Percentiles rank a stretch among this genome's conserved stretches.
Evolutionary conservation across 2,888 invertebrate genomes (phyloP).

Genomic region (Cataglyphis rosenhaueri): DNA sequence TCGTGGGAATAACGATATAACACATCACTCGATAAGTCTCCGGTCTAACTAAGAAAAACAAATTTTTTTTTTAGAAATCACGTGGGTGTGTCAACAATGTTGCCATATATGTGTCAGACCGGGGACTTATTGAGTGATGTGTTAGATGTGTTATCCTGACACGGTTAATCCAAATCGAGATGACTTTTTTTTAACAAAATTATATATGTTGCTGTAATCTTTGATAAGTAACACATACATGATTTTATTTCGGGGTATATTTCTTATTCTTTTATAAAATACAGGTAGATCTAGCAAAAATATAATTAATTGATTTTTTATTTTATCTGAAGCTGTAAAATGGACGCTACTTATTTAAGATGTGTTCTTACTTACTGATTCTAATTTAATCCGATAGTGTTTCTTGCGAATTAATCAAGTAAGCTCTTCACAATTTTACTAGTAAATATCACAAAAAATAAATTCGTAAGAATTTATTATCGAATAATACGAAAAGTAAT

Average conservation of each 20-base stretch:
- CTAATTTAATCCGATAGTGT: slow-evolving; percentile 3
- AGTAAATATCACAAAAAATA: slow-evolving; percentile 23
- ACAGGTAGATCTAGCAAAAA: background rate
- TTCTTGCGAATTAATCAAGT: slow-evolving; percentile 31
- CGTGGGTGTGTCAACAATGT: too few relatives aligned
- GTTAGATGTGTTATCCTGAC: background rate
- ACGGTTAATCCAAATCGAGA: background rate
- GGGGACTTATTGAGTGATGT: too few relatives aligned
- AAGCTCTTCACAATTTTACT: slow-evolving; percentile 1
- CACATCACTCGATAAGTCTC: too few relatives aligned
- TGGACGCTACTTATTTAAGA: background rate
- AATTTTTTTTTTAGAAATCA: too few relatives aligned
- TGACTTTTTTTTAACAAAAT: background rate
- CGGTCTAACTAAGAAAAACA: too few relatives aligned
- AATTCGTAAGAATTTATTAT: slow-evolving; percentile 18
- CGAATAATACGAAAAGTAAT: slow-evolving; percentile 25
- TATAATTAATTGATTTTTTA: background rate
- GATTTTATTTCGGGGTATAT: background rate
- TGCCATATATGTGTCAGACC: too few relatives aligned
- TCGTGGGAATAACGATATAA: background rate
- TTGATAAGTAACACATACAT: background rate
- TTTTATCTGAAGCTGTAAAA: background rate
- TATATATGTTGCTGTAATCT: background rate
- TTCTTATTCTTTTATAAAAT: background rate
- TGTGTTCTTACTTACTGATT: background rate